Evolutionary conservation across 2,888 invertebrate species (phyloP), one percentile per base, ranked within the genome.

Genomic region (Scaptodrosophila latifasciaeformis): DNA sequence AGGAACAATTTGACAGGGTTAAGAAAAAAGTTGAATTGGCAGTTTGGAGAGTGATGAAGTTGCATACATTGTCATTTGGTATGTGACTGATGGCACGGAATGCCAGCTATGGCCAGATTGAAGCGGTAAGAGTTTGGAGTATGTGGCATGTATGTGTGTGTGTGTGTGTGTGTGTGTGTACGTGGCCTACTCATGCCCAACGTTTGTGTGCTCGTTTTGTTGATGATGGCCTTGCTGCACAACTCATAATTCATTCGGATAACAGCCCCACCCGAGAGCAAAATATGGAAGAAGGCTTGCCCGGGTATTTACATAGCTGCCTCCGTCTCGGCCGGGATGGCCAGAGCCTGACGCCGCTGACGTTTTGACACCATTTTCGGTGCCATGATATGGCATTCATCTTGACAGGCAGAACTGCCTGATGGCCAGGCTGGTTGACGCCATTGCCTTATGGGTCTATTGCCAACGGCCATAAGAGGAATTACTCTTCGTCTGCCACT

Each of bases 381-480:
- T 74, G 70, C 77, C 59, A 81, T 82, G 83, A 82, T 82, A 82
- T 71, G 79, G 70, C 77, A 82, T 82, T 82, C 83, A 82, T 82
- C 70, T 79, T 82, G 82, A 82, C 83, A 82, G 82, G 70, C 81
- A 69, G 75, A 81, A 68, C 72, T 75, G 78, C 67, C 70, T 62
- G 69, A 62, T 59, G 72, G 40, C 49, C 35, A 43, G 47, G 44
- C 31, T 48, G 27, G 44, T 31, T 49, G 46, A 31, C 39, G 15
- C 48, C 31, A 6, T 17, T 10, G 19, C 15, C 35, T 24, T 34
- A 17, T 47, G 12, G 10, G 10, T 0, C 13, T 15, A 24, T 35
- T n/a, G n/a, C 29, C 7, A n/a, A 46, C 43, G 30, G 7, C 31
- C 55, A 61, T 40, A 37, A 13, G 56, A 59, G 68, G 72, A 71